These are phyloP conservation scores for Pseudocheirus occidentalis DNA, from an alignment of 2,797 vertebrate species.

Conservation along the genomic window DNA sequence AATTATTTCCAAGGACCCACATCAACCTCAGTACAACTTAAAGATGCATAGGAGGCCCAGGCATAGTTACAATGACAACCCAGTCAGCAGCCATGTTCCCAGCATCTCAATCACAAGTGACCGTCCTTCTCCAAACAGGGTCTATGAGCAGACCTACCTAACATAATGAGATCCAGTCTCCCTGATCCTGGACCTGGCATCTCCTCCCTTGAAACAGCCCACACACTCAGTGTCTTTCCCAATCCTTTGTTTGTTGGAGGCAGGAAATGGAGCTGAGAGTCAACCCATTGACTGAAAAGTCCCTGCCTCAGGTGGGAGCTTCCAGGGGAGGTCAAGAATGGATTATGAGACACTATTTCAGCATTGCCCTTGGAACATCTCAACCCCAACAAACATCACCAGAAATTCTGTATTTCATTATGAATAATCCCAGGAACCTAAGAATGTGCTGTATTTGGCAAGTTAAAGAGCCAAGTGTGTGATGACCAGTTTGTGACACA, in stretches of 20 bases:
- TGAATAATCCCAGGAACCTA: slow-evolving; percentile 18
- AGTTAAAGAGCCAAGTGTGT: background rate
- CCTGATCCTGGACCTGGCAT: background rate
- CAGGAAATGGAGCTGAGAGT: background rate
- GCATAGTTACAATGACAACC: slow-evolving; percentile 10
- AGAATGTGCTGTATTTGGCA: slow-evolving; percentile 31
- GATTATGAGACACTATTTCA: background rate
- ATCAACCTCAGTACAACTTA: background rate
- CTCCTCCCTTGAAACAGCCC: background rate
- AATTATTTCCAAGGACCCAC: background rate
- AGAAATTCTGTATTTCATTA: slow-evolving; percentile 36
- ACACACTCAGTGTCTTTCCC: background rate
- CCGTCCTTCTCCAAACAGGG: slow-evolving; percentile 23
- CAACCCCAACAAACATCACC: slow-evolving; percentile 25
- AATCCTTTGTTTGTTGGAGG: background rate
- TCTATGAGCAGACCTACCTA: background rate
- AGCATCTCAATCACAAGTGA: background rate
- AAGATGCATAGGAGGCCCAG: too few relatives aligned
- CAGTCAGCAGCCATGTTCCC: background rate
- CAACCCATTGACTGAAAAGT: background rate
- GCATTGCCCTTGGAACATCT: slow-evolving; percentile 4
- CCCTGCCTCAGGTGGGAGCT: slow-evolving; percentile 9
- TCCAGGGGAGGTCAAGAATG: slow-evolving; percentile 19
- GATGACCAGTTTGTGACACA: slow-evolving; percentile 43
- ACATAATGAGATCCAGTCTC: background rate